Percentiles rank a stretch among this genome's conserved stretches.
phyloP scores from a whole-genome alignment of 2,888 invertebrate species.

The Rapana venosa region DNA sequence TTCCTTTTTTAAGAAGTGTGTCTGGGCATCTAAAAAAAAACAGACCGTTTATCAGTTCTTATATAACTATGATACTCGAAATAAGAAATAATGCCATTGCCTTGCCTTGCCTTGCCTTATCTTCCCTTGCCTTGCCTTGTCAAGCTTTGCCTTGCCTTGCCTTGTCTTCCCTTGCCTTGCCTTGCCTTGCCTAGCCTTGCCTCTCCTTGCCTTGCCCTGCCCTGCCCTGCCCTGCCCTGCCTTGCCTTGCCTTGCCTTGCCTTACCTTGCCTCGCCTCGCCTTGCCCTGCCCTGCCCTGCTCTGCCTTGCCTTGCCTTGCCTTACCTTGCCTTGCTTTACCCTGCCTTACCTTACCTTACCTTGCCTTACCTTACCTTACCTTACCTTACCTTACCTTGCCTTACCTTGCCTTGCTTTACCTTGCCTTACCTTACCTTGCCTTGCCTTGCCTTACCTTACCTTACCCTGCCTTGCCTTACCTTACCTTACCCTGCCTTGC shows the following conservation, averaged over 20 bases:
- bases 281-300: not conserved
- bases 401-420: not conserved
- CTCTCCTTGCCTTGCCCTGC: conserved; percentile 1
- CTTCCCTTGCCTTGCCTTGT: conserved; percentile 17
- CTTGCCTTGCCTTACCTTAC: conserved; percentile 18
- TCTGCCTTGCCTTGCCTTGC: not conserved
- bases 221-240: not conserved
- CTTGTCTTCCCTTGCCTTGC: conserved; percentile 2
- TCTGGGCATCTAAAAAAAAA: no score
- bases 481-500: not conserved
- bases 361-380: not conserved
- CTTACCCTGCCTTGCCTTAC: not conserved
- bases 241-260: not conserved
- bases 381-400: conserved; percentile 6
- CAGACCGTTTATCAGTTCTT: no score
- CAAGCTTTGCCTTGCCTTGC: not conserved
- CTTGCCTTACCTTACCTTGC: conserved; percentile 2
- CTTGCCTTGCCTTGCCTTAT: conserved; percentile 3
- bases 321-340: not conserved
- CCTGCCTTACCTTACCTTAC: not conserved
- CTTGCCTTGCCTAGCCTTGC: not conserved
- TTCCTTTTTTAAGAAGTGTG: no score
- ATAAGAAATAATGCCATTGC: not conserved
- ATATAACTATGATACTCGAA: no score
- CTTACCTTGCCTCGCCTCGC: conserved; percentile 11